phyloP scores from a whole-genome alignment of 2,797 vertebrate species.

The Saguinus oedipus region DNA sequence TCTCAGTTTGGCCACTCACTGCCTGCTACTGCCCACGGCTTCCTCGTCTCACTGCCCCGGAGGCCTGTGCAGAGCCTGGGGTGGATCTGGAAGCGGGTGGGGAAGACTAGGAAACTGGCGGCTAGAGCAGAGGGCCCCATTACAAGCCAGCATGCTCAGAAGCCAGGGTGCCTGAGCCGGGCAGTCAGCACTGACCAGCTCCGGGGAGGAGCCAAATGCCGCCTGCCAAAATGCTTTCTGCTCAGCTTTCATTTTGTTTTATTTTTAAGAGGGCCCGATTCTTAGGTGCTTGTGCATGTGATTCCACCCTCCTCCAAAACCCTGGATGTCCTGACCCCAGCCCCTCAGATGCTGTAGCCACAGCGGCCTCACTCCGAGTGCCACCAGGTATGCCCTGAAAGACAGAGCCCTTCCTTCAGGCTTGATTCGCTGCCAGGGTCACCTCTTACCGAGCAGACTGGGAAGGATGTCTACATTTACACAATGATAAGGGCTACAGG shows the following conservation, averaged over 20 bases:
- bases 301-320: background rate
- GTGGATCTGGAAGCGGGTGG: background rate
- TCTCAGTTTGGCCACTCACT: background rate
- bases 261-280: background rate
- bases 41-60: background rate
- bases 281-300: background rate
- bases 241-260: background rate
- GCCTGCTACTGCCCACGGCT: background rate
- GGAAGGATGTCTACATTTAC: background rate
- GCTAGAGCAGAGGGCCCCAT: background rate
- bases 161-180: background rate
- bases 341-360: background rate
- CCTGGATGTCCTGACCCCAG: background rate
- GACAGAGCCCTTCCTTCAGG: background rate
- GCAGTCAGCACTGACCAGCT: background rate
- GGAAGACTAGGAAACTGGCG: background rate
- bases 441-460: background rate
- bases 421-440: background rate
- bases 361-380: background rate
- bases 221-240: slow-evolving; percentile 33
- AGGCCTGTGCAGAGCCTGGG: background rate
- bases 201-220: background rate
- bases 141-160: background rate
- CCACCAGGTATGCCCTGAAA: fast-evolving
- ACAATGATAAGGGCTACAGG: background rate